These are phyloP conservation scores for Neotoxoptera formosana DNA, from an alignment of 1,140 invertebrate species.

Conservation along the genomic window DNA sequence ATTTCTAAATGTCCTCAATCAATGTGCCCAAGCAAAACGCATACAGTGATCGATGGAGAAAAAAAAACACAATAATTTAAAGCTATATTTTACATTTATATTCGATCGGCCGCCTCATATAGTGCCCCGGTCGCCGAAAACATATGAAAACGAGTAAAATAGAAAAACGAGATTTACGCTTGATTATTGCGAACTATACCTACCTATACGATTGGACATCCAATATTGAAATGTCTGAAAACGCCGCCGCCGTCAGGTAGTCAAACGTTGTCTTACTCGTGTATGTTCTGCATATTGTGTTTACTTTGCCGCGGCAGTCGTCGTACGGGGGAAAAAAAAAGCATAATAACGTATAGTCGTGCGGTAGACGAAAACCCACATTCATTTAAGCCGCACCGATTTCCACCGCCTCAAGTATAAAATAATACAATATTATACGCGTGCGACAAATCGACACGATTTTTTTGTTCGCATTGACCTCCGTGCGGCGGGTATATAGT, in stretches of 20 bases:
- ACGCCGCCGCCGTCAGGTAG: background rate
- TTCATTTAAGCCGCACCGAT: background rate
- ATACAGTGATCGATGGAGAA: conserved; percentile 24
- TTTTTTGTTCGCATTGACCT: too few relatives aligned
- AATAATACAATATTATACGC: too few relatives aligned
- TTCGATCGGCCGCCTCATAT: background rate
- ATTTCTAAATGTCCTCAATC: background rate
- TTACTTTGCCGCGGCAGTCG: background rate
- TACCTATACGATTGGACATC: background rate
- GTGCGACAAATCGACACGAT: too few relatives aligned
- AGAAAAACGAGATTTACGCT: background rate
- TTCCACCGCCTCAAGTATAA: too few relatives aligned
- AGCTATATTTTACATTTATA: background rate
- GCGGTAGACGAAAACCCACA: too few relatives aligned
- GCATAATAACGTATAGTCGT: background rate
- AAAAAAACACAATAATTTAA: background rate
- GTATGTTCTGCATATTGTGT: background rate
- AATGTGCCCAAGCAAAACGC: conserved; percentile 36
- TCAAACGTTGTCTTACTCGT: background rate
- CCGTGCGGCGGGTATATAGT: too few relatives aligned
- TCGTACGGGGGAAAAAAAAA: background rate
- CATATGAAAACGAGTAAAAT: background rate
- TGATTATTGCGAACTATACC: background rate
- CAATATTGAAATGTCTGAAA: too few relatives aligned
- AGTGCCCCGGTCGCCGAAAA: background rate